These are phyloP conservation scores for Sebastes taczanowskii DNA, from an alignment of 2,797 vertebrate species.

Conservation along the genomic window DNA sequence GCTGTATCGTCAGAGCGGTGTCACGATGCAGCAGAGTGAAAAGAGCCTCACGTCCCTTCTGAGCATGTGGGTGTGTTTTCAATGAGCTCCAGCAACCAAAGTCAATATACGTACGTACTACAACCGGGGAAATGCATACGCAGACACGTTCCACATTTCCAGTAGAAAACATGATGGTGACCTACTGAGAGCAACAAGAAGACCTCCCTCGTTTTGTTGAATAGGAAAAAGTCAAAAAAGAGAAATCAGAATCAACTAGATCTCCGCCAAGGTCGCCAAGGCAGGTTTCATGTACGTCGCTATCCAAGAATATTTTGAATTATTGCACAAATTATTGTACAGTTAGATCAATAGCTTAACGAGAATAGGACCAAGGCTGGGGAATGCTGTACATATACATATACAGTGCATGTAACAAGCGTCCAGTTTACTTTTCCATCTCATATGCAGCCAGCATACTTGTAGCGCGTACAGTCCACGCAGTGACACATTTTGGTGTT, in stretches of 20 bases:
- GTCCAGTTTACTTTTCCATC: background rate
- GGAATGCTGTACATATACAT: background rate
- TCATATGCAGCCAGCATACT: background rate
- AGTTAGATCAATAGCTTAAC: background rate
- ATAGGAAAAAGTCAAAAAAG: too few relatives aligned
- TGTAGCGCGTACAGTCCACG: background rate
- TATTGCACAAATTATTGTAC: too few relatives aligned
- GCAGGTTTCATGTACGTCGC: too few relatives aligned
- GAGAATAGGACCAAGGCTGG: background rate
- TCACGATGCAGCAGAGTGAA: constrained; percentile 8
- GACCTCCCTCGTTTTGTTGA: background rate
- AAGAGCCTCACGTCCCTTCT: background rate
- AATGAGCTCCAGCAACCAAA: constrained; percentile 3
- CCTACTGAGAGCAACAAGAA: background rate
- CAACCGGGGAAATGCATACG: background rate
- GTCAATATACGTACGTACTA: background rate
- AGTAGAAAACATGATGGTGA: background rate
- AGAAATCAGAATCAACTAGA: too few relatives aligned
- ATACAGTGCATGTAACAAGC: background rate
- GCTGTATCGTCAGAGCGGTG: background rate
- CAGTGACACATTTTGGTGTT: background rate
- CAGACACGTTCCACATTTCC: background rate
- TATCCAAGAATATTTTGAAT: too few relatives aligned
- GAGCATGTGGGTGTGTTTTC: constrained; percentile 14
- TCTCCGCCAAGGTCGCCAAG: too few relatives aligned